phyloP scores from a whole-genome alignment of 2,797 vertebrate species.

The Gymnothorax reevesii region DNA sequence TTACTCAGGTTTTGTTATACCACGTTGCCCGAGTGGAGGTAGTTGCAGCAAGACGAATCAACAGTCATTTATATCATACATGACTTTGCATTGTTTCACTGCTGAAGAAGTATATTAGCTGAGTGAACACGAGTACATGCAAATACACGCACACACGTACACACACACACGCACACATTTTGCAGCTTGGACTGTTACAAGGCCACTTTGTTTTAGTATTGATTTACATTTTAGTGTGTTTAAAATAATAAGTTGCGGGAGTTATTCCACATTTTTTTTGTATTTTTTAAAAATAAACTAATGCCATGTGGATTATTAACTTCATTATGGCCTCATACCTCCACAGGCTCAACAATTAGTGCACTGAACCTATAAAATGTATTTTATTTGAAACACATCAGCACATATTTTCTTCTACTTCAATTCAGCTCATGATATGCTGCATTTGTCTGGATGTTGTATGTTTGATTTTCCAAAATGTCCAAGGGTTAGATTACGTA shows the following conservation, averaged over 20 bases:
- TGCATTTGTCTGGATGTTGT: not conserved
- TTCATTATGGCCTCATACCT: not conserved
- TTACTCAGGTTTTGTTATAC: no score
- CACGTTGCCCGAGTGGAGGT: no score
- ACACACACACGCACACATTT: not conserved
- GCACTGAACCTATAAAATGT: not conserved
- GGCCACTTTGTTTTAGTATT: not conserved
- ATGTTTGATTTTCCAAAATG: conserved; percentile 5
- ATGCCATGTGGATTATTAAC: conserved; percentile 7
- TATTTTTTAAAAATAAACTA: not conserved
- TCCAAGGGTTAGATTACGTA: not conserved
- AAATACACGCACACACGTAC: not conserved
- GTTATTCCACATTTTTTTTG: not conserved
- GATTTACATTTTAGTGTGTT: conserved; percentile 6
- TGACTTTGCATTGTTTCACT: no score
- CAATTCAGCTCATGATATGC: conserved; percentile 13
- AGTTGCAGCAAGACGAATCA: no score
- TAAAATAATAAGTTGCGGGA: not conserved
- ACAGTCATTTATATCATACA: not conserved
- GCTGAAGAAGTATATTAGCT: no score
- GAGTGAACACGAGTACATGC: not conserved
- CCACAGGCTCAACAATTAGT: not conserved
- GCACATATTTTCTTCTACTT: conserved; percentile 7
- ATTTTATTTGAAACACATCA: not conserved
- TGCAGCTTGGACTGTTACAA: not conserved